Evolutionary conservation across 2,113 vertebrate genomes (phyloP), one percentile per base, ranked within the genome.

Genomic region (Pterocles orientalis): DNA sequence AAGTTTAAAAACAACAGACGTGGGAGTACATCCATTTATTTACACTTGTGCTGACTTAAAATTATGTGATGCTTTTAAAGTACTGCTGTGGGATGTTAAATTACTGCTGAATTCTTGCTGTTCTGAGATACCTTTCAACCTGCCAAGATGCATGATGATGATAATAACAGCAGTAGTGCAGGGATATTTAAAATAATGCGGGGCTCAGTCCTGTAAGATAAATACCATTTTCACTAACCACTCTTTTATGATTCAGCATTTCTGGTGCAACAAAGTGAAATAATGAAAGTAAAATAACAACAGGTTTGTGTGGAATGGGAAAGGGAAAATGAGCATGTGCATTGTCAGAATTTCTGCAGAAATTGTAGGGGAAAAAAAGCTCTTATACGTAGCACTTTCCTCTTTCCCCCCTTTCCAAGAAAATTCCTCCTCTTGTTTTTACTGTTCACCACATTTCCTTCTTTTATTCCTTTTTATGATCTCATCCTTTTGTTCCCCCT

Each of bases 111-210:
- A 93, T 92, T 94, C 93, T 92, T 93, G 69, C 84, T 89, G 60
- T 92, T 97, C 91, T 81, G 88, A 95, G 94, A 92, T 94, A 95
- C 91, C 93, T 95, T 96, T 96, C 95, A 96, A 94, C 91, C 95
- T 97, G 96, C 94, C 96, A 96, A 94, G 89, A 96, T 88, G 86
- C 64, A 39, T n/a, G 82, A 91, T 82, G 90, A 45, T 82, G 84
- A 82, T 23, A 82, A 94, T 24, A 95, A 82, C 77, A 97, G 71
- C 33, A 12, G 56, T 48, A 90, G 91, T 21, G 62, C 47, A 68
- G 83, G 61, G 90, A 96, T 95, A 82, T 94, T 93, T 92, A 95
- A 97, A 95, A 95, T 94, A 91, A 96, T 82, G 64, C 0, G 12
- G 66, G 84, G 60, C 78, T 96, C 66, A 17, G 86, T 93, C 69